Conservation (phyloP, 2,888 invertebrate species). For the Rotaria sp. region DNA sequence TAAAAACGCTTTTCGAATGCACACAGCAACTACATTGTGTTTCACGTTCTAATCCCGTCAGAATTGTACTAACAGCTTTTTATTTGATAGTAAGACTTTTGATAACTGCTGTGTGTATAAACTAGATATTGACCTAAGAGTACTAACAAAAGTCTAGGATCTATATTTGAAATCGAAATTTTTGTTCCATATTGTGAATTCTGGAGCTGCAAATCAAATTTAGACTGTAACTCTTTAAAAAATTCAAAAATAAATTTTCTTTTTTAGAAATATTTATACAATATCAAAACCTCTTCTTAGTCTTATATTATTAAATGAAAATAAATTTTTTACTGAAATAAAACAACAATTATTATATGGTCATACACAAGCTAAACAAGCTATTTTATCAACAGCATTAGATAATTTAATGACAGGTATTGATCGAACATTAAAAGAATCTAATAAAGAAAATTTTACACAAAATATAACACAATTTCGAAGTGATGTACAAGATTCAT, state of each 20-base stretch:
- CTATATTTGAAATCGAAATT: too few relatives aligned
- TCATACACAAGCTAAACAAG: constrained; percentile 65
- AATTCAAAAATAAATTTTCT: background rate
- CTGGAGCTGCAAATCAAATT: too few relatives aligned
- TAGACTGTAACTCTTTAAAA: too few relatives aligned
- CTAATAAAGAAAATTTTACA: constrained; percentile 94
- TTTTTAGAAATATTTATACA: background rate
- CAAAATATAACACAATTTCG: constrained; percentile 93
- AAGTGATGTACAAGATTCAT: constrained; percentile 83
- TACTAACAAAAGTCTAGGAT: too few relatives aligned
- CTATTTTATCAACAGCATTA: constrained; percentile 82
- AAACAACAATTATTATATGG: constrained; percentile 29
- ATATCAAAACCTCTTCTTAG: constrained; percentile 18
- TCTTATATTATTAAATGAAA: constrained; percentile 19
- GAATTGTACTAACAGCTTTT: too few relatives aligned
- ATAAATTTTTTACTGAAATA: constrained; percentile 14
- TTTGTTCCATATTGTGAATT: too few relatives aligned
- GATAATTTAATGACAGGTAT: constrained; percentile 90
- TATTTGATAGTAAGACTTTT: too few relatives aligned
- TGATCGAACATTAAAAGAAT: constrained; percentile 84
- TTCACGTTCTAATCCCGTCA: too few relatives aligned
- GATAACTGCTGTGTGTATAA: too few relatives aligned
- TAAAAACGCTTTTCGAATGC: too few relatives aligned
- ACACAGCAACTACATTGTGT: too few relatives aligned
- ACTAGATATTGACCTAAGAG: too few relatives aligned